A percentile compares a stretch with the other conserved stretches of the same genome.
phyloP scores from a whole-genome alignment of 2,888 invertebrate species.

The Tetrapedia diversipes region DNA sequence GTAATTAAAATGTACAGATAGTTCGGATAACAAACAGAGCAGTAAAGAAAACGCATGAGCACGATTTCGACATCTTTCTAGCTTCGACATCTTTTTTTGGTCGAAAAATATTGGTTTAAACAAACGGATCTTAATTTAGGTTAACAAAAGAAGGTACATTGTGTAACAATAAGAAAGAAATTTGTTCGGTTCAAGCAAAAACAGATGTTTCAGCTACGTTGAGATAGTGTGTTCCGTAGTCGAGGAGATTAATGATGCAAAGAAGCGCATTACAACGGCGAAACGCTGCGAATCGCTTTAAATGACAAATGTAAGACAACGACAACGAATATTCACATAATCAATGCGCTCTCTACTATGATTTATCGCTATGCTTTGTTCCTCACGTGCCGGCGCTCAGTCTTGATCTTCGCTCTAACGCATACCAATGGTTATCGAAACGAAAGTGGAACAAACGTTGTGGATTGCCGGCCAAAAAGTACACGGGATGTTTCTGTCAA shows the following conservation, averaged over 20 bases:
- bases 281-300: background rate
- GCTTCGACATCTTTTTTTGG: too few species aligned
- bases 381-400: background rate
- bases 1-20: too few species aligned
- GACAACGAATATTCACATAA: background rate
- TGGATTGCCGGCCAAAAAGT: conserved; percentile 13
- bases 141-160: background rate
- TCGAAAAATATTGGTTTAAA: too few species aligned
- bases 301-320: background rate
- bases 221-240: background rate
- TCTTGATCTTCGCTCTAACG: background rate
- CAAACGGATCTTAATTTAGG: background rate
- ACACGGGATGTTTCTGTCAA: conserved; percentile 30
- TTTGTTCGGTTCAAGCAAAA: background rate
- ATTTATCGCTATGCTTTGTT: background rate
- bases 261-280: background rate
- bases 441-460: conserved; percentile 30
- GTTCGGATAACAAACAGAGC: too few species aligned
- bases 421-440: conserved; percentile 16
- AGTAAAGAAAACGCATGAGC: too few species aligned
- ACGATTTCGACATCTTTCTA: too few species aligned
- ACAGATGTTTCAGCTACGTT: background rate
- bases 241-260: background rate
- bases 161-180: background rate
- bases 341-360: background rate